A percentile compares a stretch with the other conserved stretches of the same genome.
Evolutionary conservation across 1,140 invertebrate genomes (phyloP).

Genomic region (Trichonephila inaurata): DNA sequence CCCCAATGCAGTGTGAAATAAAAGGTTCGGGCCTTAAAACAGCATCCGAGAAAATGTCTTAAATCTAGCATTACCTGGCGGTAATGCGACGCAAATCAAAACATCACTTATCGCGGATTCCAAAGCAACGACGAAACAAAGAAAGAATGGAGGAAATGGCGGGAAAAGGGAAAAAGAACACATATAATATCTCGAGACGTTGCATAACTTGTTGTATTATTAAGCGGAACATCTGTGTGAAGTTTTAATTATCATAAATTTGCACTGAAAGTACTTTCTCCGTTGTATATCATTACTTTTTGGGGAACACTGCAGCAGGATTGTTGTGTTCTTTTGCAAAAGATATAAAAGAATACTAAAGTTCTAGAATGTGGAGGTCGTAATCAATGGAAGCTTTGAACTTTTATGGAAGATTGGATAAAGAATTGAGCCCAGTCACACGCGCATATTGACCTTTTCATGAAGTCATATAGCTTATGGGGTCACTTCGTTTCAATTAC

Average conservation of each 20-base stretch:
- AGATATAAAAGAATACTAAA: too few relatives aligned
- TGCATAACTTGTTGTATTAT: too few relatives aligned
- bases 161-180: neutral
- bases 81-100: constrained; percentile 9
- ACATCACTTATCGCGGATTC: neutral
- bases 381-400: too few relatives aligned
- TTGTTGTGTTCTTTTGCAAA: too few relatives aligned
- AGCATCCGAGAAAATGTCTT: neutral
- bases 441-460: too few relatives aligned
- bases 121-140: neutral
- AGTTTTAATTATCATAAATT: constrained; percentile 28
- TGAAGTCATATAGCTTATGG: too few relatives aligned
- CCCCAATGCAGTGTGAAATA: neutral
- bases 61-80: neutral
- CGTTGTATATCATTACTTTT: neutral
- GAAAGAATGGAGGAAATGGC: neutral
- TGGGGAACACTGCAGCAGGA: neutral
- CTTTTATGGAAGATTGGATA: too few relatives aligned
- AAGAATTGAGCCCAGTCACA: too few relatives aligned
- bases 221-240: constrained; percentile 10
- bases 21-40: neutral
- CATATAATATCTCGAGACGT: neutral
- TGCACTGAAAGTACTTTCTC: constrained; percentile 4
- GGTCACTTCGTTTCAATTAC: too few relatives aligned
- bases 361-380: too few relatives aligned